Percentiles rank a stretch among this genome's conserved stretches.
Evolutionary conservation across 2,888 invertebrate genomes (phyloP).

Genomic region (Sycophila texana): DNA sequence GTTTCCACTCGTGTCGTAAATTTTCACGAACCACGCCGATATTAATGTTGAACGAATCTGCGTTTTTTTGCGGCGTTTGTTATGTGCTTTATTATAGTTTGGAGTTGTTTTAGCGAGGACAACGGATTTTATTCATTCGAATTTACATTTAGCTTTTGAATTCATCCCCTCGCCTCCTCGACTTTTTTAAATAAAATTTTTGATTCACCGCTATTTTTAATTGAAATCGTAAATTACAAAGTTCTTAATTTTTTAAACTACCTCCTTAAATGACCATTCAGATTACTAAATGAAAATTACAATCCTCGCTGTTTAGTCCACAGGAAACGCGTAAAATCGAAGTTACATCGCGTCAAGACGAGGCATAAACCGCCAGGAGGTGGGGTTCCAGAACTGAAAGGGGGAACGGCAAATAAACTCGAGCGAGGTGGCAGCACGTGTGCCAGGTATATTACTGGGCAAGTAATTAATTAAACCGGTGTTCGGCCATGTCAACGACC

Average conservation of each 20-base stretch:
- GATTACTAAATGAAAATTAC: no score
- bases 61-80: not conserved
- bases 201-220: no score
- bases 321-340: no score
- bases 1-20: not conserved
- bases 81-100: not conserved
- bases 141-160: no score
- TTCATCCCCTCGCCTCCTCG: no score
- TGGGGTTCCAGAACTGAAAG: not conserved
- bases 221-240: no score
- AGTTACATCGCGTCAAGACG: not conserved
- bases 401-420: constrained; percentile 12
- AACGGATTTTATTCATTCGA: no score
- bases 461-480: constrained; percentile 70
- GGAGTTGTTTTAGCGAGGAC: no score
- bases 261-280: no score
- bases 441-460: constrained; percentile 59
- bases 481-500: constrained; percentile 66
- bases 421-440: constrained; percentile 23
- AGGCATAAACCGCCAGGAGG: not conserved
- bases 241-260: no score
- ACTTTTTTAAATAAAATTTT: no score
- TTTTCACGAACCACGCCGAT: not conserved
- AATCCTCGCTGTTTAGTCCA: no score
- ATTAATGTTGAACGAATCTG: constrained; percentile 5